Evolutionary conservation across 2,888 invertebrate species (phyloP), one percentile per base, ranked within the genome.

Genomic region (Dione juno): DNA sequence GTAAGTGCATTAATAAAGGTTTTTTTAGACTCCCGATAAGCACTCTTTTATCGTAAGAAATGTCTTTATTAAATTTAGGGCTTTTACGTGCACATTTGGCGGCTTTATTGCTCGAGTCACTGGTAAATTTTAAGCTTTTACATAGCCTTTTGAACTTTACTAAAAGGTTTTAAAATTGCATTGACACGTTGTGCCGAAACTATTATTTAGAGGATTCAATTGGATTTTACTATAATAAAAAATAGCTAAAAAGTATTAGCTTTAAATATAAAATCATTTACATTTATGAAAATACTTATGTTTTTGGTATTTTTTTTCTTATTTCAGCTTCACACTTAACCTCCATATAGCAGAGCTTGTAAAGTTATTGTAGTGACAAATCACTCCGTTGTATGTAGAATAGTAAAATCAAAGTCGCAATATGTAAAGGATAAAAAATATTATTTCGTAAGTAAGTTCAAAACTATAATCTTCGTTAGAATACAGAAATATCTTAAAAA

Each of bases 1-100:
- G 86, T 90, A 91, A 91, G 90, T 92, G 90, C 89, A 92, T 92
- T 90, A 90, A 89, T 92, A 88, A 89, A 90, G 84, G 86, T 87
- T 87, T 87, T 52, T 85, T 87, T 82, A 84, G 82, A 79, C 78
- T 79, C 78, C 78, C 77, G 78, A 84, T 84, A 85, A 88, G 87
- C 84, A 87, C 87, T 89, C 85, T 81, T 82, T 81, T 84, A 82
- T 84, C 81, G 81, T 76, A 84, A 84, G 88, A 86, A 90, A 90
- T 89, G 83, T 86, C 88, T 88, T 91, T 89, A 91, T 92, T 90
- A 89, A 90, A 90, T 91, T 91, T 88, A 88, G 84, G 83, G 85
- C 86, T 87, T 88, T 90, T 87, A 87, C 85, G 87, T 84, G 86
- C 85, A 86, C 84, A 83, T 82, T 86, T 82, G 82, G 81, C 77